Percentiles rank a stretch among this genome's conserved stretches.
Evolutionary conservation across 2,888 invertebrate species (phyloP).

Genomic region (Zaprionus obscuricornis): DNA sequence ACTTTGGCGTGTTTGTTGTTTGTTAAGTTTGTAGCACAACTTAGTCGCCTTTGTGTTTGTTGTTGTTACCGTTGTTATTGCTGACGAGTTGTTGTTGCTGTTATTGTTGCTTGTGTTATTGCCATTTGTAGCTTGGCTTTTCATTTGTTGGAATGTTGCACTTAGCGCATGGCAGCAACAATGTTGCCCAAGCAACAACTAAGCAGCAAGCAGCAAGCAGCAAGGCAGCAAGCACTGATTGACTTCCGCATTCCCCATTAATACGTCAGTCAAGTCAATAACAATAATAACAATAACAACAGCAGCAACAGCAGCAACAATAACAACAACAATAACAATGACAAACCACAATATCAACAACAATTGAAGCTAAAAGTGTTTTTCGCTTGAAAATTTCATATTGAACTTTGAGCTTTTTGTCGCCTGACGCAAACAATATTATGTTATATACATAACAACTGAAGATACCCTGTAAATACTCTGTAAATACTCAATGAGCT

Average conservation of each 20-base stretch:
- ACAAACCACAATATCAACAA: conserved; percentile 10
- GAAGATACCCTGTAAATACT: too few relatives aligned
- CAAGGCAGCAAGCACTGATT: neutral
- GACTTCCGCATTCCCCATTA: conserved; percentile 44
- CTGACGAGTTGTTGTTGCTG: conserved; percentile 14
- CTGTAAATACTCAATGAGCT: too few relatives aligned
- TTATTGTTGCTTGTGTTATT: conserved; percentile 9
- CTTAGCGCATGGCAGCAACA: conserved; percentile 48
- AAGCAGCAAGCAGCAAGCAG: conserved; percentile 4
- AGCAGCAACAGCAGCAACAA: conserved; percentile 11
- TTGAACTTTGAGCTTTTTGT: conserved; percentile 4
- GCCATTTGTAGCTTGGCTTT: conserved; percentile 46
- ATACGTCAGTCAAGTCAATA: conserved; percentile 50
- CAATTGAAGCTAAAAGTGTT: conserved; percentile 14
- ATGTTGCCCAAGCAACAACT: conserved; percentile 41
- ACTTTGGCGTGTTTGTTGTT: conserved; percentile 53
- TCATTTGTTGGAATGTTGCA: conserved; percentile 55
- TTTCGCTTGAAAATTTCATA: neutral
- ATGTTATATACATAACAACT: too few relatives aligned
- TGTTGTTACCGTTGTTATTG: conserved; percentile 17
- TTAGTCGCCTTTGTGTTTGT: conserved; percentile 4
- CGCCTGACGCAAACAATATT: too few relatives aligned
- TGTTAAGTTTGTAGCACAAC: conserved; percentile 31
- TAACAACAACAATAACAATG: conserved; percentile 6
- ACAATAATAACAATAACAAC: conserved; percentile 26